A percentile compares a stretch with the other conserved stretches of the same genome.
These are phyloP conservation scores for Hapalemur alaotrensis DNA, from an alignment of 2,797 vertebrate genomes.

Conservation along the genomic window DNA sequence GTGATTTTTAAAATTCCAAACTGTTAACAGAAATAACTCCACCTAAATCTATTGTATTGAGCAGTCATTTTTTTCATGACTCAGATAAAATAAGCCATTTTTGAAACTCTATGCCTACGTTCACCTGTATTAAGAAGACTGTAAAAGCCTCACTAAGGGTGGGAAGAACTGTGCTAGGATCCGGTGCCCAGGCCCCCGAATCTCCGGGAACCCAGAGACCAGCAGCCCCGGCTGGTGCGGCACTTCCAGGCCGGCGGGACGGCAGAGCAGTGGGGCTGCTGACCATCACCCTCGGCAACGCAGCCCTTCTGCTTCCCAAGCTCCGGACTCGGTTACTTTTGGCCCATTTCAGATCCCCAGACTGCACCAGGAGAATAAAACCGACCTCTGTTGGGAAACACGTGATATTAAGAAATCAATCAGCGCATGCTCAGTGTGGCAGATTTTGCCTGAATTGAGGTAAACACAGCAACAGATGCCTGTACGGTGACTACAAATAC, in stretches of 20 bases:
- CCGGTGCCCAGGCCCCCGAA: accelerated
- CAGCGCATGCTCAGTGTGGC: accelerated
- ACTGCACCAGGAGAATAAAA: accelerated
- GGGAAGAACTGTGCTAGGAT: accelerated
- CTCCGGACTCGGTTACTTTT: neutral
- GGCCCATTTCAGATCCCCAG: neutral
- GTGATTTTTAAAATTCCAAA: neutral
- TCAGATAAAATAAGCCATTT: neutral
- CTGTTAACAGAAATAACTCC: neutral
- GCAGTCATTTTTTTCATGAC: neutral
- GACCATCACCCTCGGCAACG: accelerated
- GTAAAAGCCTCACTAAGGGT: accelerated
- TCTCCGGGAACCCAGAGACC: neutral
- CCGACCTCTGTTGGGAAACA: neutral
- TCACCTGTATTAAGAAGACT: neutral
- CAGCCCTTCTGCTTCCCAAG: neutral
- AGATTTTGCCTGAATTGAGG: accelerated
- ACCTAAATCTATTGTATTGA: neutral
- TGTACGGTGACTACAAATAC: neutral
- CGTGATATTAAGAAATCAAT: accelerated
- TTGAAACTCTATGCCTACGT: neutral
- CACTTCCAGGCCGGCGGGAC: accelerated
- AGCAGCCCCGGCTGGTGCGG: accelerated
- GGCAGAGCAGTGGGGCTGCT: accelerated
- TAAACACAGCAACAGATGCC: accelerated